Conservation (phyloP, 37 sponge, comb jelly and placozoan genomes). For the Hormiphora californensis region DNA sequence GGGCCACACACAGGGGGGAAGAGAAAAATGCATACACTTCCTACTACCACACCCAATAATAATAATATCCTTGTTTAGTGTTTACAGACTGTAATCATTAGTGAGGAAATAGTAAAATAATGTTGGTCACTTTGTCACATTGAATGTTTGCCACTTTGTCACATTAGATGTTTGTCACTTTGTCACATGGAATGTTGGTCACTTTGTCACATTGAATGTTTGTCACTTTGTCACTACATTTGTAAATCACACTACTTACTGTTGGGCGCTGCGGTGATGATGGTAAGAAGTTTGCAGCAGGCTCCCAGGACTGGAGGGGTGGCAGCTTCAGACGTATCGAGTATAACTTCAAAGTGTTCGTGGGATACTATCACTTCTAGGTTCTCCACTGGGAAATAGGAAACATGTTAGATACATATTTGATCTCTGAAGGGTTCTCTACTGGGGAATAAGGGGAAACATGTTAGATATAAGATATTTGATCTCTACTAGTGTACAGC, state of each 20-base stretch:
- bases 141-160: neutral
- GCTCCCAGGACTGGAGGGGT: neutral
- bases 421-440: too few species aligned
- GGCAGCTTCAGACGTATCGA: neutral
- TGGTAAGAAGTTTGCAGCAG: conserved; percentile 19
- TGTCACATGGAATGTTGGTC: too few species aligned
- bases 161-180: neutral
- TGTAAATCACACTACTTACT: neutral
- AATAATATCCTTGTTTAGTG: too few species aligned
- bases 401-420: too few species aligned
- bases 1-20: too few species aligned
- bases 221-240: neutral
- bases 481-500: too few species aligned
- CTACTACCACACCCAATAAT: too few species aligned
- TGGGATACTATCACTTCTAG: neutral
- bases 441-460: too few species aligned
- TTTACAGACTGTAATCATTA: too few species aligned
- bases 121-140: neutral
- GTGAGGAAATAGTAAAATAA: too few species aligned
- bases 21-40: too few species aligned
- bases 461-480: too few species aligned
- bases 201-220: neutral
- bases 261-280: conserved; percentile 2
- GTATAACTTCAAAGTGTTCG: neutral
- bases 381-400: neutral